Conservation (phyloP, 2,888 invertebrate species). For the Laspeyria flexula region DNA sequence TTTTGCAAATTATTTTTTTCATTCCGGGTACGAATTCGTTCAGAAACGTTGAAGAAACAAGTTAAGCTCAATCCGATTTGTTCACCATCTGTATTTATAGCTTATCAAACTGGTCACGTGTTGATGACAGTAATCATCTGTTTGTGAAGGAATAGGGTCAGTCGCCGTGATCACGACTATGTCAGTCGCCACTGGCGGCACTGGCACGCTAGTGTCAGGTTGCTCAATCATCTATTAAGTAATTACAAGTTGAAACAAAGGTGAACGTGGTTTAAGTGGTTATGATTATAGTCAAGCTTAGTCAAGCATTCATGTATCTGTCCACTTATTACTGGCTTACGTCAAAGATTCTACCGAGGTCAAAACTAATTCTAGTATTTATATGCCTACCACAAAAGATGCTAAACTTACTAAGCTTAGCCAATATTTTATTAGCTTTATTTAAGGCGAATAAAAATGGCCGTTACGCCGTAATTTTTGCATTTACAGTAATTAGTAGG, state of each 20-base stretch:
- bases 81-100: slow-evolving; percentile 19
- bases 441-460: too few species aligned
- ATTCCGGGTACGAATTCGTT: too few species aligned
- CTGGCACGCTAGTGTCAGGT: slow-evolving; percentile 31
- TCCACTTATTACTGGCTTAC: background rate
- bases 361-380: background rate
- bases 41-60: too few species aligned
- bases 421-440: too few species aligned
- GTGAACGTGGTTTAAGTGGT: slow-evolving; percentile 33
- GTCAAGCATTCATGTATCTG: slow-evolving; percentile 7
- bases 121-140: slow-evolving; percentile 31
- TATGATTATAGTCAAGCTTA: slow-evolving; percentile 29
- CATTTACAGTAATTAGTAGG: too few species aligned
- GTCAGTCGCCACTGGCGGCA: slow-evolving; percentile 34
- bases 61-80: too few species aligned
- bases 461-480: too few species aligned
- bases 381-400: too few species aligned
- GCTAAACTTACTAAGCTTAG: too few species aligned
- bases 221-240: slow-evolving; percentile 43
- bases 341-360: slow-evolving; percentile 5
- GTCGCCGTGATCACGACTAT: slow-evolving; percentile 30
- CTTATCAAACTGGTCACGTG: slow-evolving; percentile 19
- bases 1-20: too few species aligned
- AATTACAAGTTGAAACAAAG: slow-evolving; percentile 41
- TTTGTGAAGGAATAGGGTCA: slow-evolving; percentile 26